Conservation (phyloP, 2,888 invertebrate genomes). For the Cantharis flavilabris region DNA sequence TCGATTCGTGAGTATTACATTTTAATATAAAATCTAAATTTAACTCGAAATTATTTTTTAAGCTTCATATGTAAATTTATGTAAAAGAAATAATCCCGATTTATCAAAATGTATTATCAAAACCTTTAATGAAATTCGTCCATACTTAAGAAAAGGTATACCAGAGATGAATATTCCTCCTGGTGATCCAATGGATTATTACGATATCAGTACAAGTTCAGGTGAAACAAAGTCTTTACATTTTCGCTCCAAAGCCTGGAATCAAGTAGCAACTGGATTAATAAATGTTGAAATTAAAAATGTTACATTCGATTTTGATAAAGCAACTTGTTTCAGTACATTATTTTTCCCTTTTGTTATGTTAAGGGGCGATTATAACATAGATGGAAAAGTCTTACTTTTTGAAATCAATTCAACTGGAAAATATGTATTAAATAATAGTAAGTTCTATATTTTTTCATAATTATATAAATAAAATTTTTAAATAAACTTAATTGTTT, state of each 20-base stretch:
- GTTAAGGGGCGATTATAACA: constrained; percentile 43
- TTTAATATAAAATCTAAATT: not conserved
- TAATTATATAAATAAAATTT: too few relatives aligned
- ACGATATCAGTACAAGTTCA: not conserved
- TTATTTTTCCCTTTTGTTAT: constrained; percentile 29
- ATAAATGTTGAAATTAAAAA: constrained; percentile 2
- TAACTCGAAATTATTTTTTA: constrained; percentile 1
- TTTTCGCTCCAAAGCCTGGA: constrained; percentile 4
- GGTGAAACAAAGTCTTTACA: not conserved
- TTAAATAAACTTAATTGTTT: not conserved
- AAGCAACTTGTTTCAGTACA: not conserved
- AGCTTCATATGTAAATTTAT: constrained; percentile 31
- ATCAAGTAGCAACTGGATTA: constrained; percentile 3
- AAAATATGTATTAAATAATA: constrained; percentile 29
- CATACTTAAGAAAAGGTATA: constrained; percentile 44
- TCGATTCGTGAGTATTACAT: not conserved
- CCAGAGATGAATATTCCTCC: constrained; percentile 46
- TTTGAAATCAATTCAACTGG: constrained; percentile 34
- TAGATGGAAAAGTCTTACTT: constrained; percentile 45
- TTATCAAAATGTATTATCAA: constrained; percentile 44
- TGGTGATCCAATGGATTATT: constrained; percentile 42
- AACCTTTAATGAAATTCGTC: constrained; percentile 39
- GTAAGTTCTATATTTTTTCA: too few relatives aligned
- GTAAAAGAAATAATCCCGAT: constrained; percentile 42
- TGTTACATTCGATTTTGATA: constrained; percentile 2